Evolutionary conservation across 2,888 invertebrate genomes (phyloP), one percentile per base, ranked within the genome.

Genomic region (Nomada fabriciana): DNA sequence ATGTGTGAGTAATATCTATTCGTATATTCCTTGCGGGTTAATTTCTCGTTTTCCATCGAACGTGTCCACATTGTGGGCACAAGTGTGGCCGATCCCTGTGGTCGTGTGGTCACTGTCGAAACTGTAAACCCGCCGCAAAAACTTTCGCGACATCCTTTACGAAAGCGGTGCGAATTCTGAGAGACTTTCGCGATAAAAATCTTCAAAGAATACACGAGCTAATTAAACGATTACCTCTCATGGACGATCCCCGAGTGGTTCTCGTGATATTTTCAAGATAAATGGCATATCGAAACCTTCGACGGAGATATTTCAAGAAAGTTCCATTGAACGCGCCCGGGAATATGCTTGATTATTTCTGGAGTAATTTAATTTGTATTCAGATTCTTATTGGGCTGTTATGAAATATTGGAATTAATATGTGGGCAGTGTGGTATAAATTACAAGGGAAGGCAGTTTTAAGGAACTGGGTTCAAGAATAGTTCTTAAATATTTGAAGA

Each of bases 31-130:
- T 4, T 4, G 13, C 7, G 42, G 36, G 76, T 74, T 68, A 72
- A 86, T 74, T 79, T 79, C 69, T 76, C 63, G 65, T 72, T 57
- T 79, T 70, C 70, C 61, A 64, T 72, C 60, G 64, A 59, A n/a
- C 47, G 4, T 15, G 20, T 29, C 23, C 25, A 57, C 57, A 18
- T n/a, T 13, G 4, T 64, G 13, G 23, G 23, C 59, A 64, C 20
- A 36, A 47, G 50, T 25, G 13, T 42, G 63, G 53, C 59, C 43
- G 53, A 23, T 59, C 29, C 0, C 13, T 42, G 84, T 65, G 61
- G 70, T 75, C 61, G 57, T 53, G 65, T 57, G 69, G 52, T 79
- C 50, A 18, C 55, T 76, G 52, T 50, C 50, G 29, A 52, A 59
- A 76, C 72, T 43, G 52, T 67, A 73, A 85, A 84, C 63, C 63